These are phyloP conservation scores for Apeira syringaria DNA, from an alignment of 2,888 invertebrate genomes.

Conservation along the genomic window DNA sequence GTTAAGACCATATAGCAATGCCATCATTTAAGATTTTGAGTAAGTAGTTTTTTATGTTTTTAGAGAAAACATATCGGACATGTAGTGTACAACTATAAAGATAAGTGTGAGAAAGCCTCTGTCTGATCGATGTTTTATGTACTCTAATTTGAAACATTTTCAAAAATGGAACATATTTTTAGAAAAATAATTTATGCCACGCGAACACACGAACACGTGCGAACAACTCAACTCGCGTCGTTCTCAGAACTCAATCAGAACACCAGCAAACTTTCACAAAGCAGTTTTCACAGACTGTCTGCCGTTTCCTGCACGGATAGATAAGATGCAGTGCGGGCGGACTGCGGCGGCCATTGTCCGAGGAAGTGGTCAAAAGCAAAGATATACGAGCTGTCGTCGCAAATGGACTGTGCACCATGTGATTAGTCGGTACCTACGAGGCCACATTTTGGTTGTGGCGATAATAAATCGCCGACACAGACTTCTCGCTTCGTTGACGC, in stretches of 20 bases:
- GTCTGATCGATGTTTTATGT: no score
- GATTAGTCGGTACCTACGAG: constrained; percentile 8
- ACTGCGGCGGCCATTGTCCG: constrained; percentile 7
- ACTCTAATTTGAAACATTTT: no score
- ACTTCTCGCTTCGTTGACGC: background rate
- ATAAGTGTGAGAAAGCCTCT: no score
- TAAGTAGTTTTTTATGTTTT: no score
- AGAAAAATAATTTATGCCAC: background rate
- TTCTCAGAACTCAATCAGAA: constrained; percentile 24
- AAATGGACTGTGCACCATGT: constrained; percentile 14
- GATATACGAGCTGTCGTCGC: constrained; percentile 17
- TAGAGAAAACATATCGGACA: no score
- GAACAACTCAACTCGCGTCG: constrained; percentile 30
- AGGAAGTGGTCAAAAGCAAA: constrained; percentile 13
- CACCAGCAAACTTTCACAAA: constrained; percentile 34
- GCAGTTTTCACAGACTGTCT: constrained; percentile 38
- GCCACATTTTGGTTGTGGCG: background rate
- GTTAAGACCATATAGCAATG: no score
- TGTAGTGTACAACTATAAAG: no score
- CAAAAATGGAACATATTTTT: background rate
- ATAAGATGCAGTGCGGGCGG: constrained; percentile 18
- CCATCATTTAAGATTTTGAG: no score
- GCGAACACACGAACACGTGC: background rate
- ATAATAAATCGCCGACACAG: background rate
- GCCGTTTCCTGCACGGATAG: constrained; percentile 32